Base-by-base conservation (phyloP, 2,888 invertebrate species). In the Meliscaeva auricollis region DNA sequence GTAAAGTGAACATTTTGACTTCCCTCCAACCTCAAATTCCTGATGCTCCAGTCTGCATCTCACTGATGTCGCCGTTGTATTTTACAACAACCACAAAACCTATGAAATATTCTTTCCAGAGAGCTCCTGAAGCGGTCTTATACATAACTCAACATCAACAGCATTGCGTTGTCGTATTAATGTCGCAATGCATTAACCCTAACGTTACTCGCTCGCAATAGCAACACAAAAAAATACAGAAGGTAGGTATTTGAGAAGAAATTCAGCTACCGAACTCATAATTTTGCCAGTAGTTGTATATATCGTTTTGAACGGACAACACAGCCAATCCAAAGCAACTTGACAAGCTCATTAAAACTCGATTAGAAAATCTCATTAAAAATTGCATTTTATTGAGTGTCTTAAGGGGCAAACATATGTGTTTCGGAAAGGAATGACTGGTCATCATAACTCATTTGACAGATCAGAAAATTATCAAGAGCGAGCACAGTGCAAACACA, bases 21-120 rank as follows among this genome's bases (percentile, higher is more conserved):
- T 4, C 26, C 26, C 26, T 26, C 4, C 26, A 26, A 26, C 2
- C 26, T 26, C 26, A 2, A 26, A 26, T 26, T 26, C 3, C 26
- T 26, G 4, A 26, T 4, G 4, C 26, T 4, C 26, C 26, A 26
- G 2, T 26, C 26, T n/a, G n/a, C n/a, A n/a, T n/a, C 26, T 4
- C 26, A 26, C 26, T 2, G 26, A 2, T 26, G 2, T 4, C 4
- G 2, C 26, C 4, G 26, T 26, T 26, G 26, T 26, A 26, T 3
- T 26, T 26, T 26, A 84, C 79, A 79, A 62, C 79, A 74, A 84
- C 79, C 84, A 62, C 79, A 74, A 75, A 56, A 54, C 38, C 38
- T 83, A 78, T 74, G 74, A 69, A n/a, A n/a, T n/a, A 75, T 54
- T 50, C 22, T 52, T 46, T 50, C 38, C 74, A 50, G 52, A 54